A percentile compares a stretch with the other conserved stretches of the same genome.
phyloP scores from a whole-genome alignment of 2,797 vertebrate genomes.

The Intellagama lesueurii region DNA sequence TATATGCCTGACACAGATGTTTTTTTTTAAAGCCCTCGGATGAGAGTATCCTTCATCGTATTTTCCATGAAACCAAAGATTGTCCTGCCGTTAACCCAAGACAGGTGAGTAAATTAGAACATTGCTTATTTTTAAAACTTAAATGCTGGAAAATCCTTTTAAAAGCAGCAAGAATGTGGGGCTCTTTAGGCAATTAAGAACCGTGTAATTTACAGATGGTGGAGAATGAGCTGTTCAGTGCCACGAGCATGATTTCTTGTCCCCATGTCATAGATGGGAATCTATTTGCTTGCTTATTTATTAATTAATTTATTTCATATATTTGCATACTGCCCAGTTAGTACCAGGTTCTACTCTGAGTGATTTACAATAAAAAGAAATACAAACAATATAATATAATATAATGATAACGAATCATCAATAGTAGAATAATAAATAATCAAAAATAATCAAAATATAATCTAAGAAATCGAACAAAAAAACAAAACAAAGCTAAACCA shows the following conservation, averaged over 20 bases:
- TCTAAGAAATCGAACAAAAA: too few relatives aligned
- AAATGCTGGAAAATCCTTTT: constrained; percentile 51
- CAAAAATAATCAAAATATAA: too few relatives aligned
- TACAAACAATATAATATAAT: too few relatives aligned
- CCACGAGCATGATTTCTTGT: not conserved
- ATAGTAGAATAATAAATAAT: too few relatives aligned
- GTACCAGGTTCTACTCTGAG: too few relatives aligned
- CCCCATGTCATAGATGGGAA: not conserved
- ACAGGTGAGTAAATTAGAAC: constrained; percentile 84
- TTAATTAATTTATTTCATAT: too few relatives aligned
- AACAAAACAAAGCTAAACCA: too few relatives aligned
- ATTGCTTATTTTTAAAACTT: constrained; percentile 29
- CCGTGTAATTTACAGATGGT: not conserved
- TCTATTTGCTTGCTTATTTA: too few relatives aligned
- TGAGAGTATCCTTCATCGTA: constrained; percentile 93
- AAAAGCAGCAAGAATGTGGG: constrained; percentile 30
- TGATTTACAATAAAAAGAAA: too few relatives aligned
- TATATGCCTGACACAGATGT: constrained; percentile 48
- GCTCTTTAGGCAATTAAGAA: not conserved
- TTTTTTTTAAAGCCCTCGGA: constrained; percentile 84
- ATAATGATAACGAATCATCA: too few relatives aligned
- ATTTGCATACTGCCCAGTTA: too few relatives aligned
- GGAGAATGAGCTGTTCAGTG: not conserved
- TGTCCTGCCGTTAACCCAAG: constrained; percentile 91
- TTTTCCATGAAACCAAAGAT: constrained; percentile 86